Percentiles rank a stretch among this genome's conserved stretches.
These are phyloP conservation scores for Hemiscyllium ocellatum DNA, from an alignment of 2,113 vertebrate species.

Conservation along the genomic window DNA sequence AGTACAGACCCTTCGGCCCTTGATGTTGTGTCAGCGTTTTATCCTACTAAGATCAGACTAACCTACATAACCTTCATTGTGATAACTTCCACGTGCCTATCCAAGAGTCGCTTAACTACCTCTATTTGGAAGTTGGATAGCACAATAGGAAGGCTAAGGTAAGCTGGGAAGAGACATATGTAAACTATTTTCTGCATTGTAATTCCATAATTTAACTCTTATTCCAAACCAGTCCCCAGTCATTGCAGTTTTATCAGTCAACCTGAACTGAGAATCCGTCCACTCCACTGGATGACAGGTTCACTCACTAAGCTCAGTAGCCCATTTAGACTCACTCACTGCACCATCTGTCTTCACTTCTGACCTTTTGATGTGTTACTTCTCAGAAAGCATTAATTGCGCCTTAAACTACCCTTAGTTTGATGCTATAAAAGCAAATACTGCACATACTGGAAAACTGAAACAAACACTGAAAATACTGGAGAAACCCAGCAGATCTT, in stretches of 20 bases:
- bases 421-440: neutral
- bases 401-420: neutral
- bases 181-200: neutral
- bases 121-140: too few relatives aligned
- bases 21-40: too few relatives aligned
- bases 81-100: too few relatives aligned
- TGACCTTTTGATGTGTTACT: neutral
- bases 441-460: too few relatives aligned
- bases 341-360: neutral
- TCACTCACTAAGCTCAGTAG: neutral
- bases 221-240: neutral
- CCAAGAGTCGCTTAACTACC: too few relatives aligned
- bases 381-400: neutral
- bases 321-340: neutral
- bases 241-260: neutral
- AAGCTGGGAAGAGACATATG: neutral
- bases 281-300: neutral
- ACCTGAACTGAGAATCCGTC: neutral
- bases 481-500: too few relatives aligned
- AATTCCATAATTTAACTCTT: neutral
- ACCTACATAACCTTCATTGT: too few relatives aligned
- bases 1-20: too few relatives aligned
- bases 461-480: too few relatives aligned
- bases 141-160: too few relatives aligned
- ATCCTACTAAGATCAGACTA: too few relatives aligned